These are phyloP conservation scores for Equus przewalskii DNA, from an alignment of 2,113 vertebrate genomes.

Conservation along the genomic window DNA sequence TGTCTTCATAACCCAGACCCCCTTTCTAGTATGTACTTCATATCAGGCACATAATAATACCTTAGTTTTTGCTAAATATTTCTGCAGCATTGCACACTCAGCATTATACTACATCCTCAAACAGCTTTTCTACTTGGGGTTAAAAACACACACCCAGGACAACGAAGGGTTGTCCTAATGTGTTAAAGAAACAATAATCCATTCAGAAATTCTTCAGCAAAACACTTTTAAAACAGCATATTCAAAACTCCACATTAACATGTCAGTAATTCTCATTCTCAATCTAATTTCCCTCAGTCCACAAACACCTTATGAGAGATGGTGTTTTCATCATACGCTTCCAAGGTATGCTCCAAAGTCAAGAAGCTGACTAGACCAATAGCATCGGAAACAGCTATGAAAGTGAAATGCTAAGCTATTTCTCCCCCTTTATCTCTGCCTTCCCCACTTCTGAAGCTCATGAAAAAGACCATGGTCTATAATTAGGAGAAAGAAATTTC, in stretches of 20 bases:
- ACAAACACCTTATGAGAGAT: background rate
- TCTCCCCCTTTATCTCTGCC: background rate
- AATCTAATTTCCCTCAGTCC: background rate
- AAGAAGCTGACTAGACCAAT: background rate
- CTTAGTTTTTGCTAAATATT: background rate
- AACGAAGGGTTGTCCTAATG: background rate
- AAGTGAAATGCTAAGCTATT: background rate
- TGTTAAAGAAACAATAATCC: background rate
- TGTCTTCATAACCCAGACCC: background rate
- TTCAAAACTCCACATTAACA: background rate
- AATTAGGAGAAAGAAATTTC: background rate
- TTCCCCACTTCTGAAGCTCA: background rate
- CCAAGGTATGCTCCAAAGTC: background rate
- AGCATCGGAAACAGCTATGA: background rate
- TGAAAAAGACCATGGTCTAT: background rate
- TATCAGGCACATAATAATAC: background rate
- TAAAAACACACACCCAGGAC: background rate
- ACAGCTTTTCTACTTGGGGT: background rate
- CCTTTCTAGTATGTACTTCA: background rate
- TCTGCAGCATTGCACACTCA: background rate
- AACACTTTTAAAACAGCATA: background rate
- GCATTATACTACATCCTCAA: background rate
- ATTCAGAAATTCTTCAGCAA: background rate
- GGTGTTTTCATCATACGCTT: background rate
- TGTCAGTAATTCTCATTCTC: background rate